Percentiles rank a stretch among this genome's conserved stretches.
phyloP scores from a whole-genome alignment of 2,888 invertebrate genomes.

The Oligia latruncula region DNA sequence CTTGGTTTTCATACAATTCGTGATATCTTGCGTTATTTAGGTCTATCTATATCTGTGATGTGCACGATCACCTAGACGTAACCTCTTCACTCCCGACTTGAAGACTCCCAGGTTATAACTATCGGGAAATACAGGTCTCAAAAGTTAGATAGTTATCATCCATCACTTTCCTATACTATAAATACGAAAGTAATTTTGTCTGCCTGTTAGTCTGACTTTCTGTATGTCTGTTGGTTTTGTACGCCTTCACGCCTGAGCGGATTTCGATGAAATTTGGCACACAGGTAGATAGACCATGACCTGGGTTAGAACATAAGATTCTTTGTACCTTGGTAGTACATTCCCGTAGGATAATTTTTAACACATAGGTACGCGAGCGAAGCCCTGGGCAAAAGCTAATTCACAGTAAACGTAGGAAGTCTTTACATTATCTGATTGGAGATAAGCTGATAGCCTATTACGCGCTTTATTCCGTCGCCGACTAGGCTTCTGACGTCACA shows the following conservation, averaged over 20 bases:
- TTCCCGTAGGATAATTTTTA: too few species aligned
- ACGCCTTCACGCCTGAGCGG: too few species aligned
- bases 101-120: neutral
- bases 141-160: neutral
- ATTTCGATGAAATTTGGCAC: too few species aligned
- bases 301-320: too few species aligned
- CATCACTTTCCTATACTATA: too few species aligned
- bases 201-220: too few species aligned
- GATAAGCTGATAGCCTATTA: slow-evolving; percentile 24
- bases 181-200: too few species aligned
- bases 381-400: neutral
- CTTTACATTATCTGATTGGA: slow-evolving; percentile 31
- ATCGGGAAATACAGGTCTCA: neutral
- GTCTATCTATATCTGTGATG: neutral
- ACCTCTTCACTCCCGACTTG: neutral
- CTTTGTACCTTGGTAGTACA: too few species aligned
- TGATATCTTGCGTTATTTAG: too few species aligned
- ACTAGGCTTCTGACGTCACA: slow-evolving; percentile 38
- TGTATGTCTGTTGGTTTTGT: too few species aligned
- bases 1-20: too few species aligned
- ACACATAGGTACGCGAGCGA: neutral
- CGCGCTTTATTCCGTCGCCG: neutral
- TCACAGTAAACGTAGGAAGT: slow-evolving; percentile 2
- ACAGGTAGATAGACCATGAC: too few species aligned
- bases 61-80: neutral